Base-by-base conservation (phyloP, 1,140 invertebrate species). In the Diorhabda sublineata region DNA sequence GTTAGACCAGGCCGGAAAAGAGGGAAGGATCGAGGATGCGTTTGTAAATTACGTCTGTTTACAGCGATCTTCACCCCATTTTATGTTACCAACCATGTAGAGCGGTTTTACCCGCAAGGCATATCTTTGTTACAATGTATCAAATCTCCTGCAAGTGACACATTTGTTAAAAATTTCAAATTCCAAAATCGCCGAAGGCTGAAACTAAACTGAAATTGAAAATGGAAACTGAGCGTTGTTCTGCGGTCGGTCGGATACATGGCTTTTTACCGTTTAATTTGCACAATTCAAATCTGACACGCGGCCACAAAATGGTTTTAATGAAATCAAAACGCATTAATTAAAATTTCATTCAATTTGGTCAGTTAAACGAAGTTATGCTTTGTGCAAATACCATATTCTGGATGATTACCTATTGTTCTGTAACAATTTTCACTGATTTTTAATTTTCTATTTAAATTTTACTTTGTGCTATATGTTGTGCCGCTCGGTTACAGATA, bases 291-390 rank as follows among this genome's bases (percentile, higher is more conserved):
- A 74, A 76, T 77, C 73, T 71, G 68, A 68, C 68, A 64, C 74
- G 69, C 64, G 41, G 5, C 64, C 69, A 43, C 61, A 66, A 73
- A 75, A 73, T 71, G 69, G 61, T 71, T 71, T 64, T 77, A 79
- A 79, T 79, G 74, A 76, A 79, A 79, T 79, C 77, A 79, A 78
- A 72, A 75, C 76, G 74, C 72, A 75, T 76, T 79, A 79, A 79
- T 79, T 79, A 79, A 79, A 79, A 76, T 79, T 77, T 77, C 61
- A 74, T 76, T 75, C 75, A 72, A 79, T 79, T 76, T 68, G 72
- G 75, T 75, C 70, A 42, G 43, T 45, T 8, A 52, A 67, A 67
- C 58, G 58, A 43, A 69, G 75, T 67, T 71, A 72, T 74, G 72
- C 71, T 76, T 75, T 74, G 69, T 75, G 64, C n/a, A n/a, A 61